phyloP scores from a whole-genome alignment of 2,888 invertebrate species.

The Drosophila anomalipes region DNA sequence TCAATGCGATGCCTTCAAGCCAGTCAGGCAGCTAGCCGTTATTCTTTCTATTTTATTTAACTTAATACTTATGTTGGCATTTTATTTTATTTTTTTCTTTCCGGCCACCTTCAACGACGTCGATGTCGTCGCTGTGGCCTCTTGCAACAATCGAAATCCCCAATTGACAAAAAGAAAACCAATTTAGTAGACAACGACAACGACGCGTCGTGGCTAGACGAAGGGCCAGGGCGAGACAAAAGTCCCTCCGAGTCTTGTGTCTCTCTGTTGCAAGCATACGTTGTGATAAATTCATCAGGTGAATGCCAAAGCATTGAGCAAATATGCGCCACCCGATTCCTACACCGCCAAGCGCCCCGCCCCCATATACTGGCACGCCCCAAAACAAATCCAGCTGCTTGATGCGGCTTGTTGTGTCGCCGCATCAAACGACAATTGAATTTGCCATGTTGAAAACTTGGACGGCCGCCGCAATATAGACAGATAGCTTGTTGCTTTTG shows the following conservation, averaged over 20 bases:
- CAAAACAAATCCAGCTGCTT: constrained; percentile 22
- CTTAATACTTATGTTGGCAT: constrained; percentile 78
- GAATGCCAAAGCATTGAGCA: constrained; percentile 78
- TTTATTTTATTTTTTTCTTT: constrained; percentile 37
- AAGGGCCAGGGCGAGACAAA: background rate
- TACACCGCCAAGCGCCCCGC: background rate
- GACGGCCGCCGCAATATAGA: constrained; percentile 59
- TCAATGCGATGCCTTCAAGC: constrained; percentile 25
- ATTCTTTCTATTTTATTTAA: constrained; percentile 73
- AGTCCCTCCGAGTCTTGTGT: constrained; percentile 16
- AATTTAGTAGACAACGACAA: constrained; percentile 84
- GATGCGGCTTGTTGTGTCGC: constrained; percentile 55
- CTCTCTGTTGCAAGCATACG: constrained; percentile 43
- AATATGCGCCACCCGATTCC: constrained; percentile 52
- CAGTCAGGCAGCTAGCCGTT: constrained; percentile 40
- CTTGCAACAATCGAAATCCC: constrained; percentile 83
- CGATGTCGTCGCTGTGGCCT: constrained; percentile 71
- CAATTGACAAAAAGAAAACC: constrained; percentile 85
- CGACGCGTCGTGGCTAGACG: constrained; percentile 37
- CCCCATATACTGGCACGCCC: constrained; percentile 5
- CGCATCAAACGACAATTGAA: constrained; percentile 83
- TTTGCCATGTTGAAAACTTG: constrained; percentile 82
- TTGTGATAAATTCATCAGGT: constrained; percentile 84
- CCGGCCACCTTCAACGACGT: constrained; percentile 39
- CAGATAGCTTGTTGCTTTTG: constrained; percentile 47